Conservation (phyloP, 2,797 vertebrate genomes). For the Chaunax sp. region DNA sequence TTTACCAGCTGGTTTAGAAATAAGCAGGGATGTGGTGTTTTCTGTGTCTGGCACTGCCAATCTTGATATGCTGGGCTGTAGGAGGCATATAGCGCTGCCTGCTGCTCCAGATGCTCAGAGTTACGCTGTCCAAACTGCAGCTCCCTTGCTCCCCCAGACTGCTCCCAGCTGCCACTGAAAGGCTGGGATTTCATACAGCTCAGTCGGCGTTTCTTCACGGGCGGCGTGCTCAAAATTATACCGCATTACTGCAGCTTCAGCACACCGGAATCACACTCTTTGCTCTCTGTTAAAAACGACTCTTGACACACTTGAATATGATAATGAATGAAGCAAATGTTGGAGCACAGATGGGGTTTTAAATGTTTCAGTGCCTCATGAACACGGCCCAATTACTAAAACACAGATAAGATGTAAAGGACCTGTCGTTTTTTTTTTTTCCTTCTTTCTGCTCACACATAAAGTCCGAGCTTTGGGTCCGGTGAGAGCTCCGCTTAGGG, state of each 20-base stretch:
- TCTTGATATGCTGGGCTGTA: conserved; percentile 41
- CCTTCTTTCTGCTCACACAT: conserved; percentile 34
- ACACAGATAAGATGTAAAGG: conserved; percentile 61
- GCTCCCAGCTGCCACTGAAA: conserved; percentile 77
- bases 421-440: conserved; percentile 42
- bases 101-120: conserved; percentile 77
- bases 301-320: conserved; percentile 66
- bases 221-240: conserved; percentile 52
- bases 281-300: conserved; percentile 51
- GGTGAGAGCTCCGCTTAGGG: conserved; percentile 50
- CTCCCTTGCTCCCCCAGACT: conserved; percentile 53
- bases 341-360: conserved; percentile 70
- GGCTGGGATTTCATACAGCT: conserved; percentile 76
- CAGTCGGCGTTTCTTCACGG: conserved; percentile 67
- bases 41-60: conserved; percentile 55
- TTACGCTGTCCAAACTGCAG: conserved; percentile 52
- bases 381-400: conserved; percentile 67
- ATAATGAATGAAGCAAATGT: conserved; percentile 70
- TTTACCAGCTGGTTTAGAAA: conserved; percentile 66
- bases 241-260: conserved; percentile 72
- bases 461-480: conserved; percentile 48
- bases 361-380: conserved; percentile 67
- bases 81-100: conserved; percentile 63
- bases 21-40: conserved; percentile 49
- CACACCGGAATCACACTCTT: conserved; percentile 60